These are phyloP conservation scores for Prosopocoilus inquinatus DNA, from an alignment of 2,888 invertebrate genomes.

Conservation along the genomic window DNA sequence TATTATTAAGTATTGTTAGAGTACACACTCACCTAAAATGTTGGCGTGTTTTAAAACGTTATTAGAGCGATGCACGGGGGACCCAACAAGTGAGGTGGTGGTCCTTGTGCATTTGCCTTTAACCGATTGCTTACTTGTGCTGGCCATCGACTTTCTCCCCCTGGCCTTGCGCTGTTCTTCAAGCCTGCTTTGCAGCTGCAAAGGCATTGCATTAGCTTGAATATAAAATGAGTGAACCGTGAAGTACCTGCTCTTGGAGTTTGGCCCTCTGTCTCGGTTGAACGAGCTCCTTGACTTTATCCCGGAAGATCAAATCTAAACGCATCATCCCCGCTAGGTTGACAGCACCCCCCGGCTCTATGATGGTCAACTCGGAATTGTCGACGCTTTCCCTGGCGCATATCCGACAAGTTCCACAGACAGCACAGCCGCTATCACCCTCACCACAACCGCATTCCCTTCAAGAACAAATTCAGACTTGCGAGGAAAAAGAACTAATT, in stretches of 20 bases:
- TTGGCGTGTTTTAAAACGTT: conserved; percentile 40
- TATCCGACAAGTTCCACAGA: conserved; percentile 87
- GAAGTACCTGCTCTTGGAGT: conserved; percentile 56
- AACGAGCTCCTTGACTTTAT: conserved; percentile 45
- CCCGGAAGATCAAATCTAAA: conserved; percentile 56
- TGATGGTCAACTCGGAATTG: conserved; percentile 54
- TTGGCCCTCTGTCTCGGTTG: conserved; percentile 55
- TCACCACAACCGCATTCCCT: conserved; percentile 94
- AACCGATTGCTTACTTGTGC: conserved; percentile 44
- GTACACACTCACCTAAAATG: conserved; percentile 31
- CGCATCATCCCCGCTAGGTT: conserved; percentile 58
- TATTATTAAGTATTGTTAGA: no score
- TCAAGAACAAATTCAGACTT: neutral
- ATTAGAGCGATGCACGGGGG: conserved; percentile 40
- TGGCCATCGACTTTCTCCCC: conserved; percentile 48
- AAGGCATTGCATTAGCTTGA: neutral
- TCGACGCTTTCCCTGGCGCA: conserved; percentile 74
- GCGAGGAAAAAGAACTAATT: neutral
- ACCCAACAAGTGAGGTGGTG: conserved; percentile 16
- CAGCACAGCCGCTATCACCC: conserved; percentile 90
- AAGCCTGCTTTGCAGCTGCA: conserved; percentile 49
- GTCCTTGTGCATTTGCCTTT: conserved; percentile 39
- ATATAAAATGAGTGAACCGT: neutral
- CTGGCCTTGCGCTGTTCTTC: conserved; percentile 56
- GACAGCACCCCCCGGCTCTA: conserved; percentile 50